phyloP scores from a whole-genome alignment of 2,797 vertebrate species.

The Brachyalestes nurse region DNA sequence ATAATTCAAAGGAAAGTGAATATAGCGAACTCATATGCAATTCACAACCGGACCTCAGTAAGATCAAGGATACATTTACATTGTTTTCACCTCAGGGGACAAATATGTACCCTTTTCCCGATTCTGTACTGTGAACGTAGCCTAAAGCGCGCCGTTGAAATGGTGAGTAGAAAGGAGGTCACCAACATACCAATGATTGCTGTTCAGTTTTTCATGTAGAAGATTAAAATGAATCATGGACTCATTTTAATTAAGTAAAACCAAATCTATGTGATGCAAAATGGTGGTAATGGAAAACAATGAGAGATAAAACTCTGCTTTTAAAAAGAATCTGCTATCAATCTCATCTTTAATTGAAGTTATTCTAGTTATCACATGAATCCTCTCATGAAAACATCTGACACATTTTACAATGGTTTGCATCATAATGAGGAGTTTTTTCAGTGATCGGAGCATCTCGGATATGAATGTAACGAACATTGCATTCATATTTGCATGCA shows the following conservation, averaged over 20 bases:
- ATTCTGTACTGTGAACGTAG: no score
- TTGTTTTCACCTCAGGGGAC: no score
- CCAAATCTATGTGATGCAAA: not conserved
- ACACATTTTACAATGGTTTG: not conserved
- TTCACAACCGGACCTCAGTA: no score
- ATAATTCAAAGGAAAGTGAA: no score
- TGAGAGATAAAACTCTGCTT: not conserved
- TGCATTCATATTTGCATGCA: not conserved
- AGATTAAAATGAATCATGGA: not conserved
- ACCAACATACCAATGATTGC: not conserved
- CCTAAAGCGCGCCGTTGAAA: not conserved
- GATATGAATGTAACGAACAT: not conserved
- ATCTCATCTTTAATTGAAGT: not conserved
- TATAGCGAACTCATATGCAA: no score
- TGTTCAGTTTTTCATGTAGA: no score
- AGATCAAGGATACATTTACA: no score
- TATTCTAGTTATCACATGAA: not conserved
- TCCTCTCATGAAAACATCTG: not conserved
- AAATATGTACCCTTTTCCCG: no score
- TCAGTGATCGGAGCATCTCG: not conserved
- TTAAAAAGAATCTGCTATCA: not conserved
- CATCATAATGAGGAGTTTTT: not conserved
- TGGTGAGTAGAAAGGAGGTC: not conserved
- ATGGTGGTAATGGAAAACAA: not conserved
- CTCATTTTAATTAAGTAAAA: not conserved